Conservation (phyloP, 1,140 invertebrate genomes). For the Lethrus apterus region DNA sequence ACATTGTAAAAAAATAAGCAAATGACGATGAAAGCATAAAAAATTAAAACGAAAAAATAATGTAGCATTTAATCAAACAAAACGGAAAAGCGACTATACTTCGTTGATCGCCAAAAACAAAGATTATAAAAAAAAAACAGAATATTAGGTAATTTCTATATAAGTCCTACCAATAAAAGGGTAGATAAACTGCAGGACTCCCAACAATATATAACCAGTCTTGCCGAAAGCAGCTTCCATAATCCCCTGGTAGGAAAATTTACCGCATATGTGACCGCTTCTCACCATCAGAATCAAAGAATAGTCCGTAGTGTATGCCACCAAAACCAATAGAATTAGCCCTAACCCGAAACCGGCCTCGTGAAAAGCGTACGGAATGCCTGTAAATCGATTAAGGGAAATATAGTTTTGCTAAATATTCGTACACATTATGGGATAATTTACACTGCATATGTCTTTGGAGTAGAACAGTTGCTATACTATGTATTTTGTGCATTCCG, state of each 20-base stretch:
- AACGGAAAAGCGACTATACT: no score
- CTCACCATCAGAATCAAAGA: conserved; percentile 76
- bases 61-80: no score
- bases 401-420: no score
- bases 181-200: conserved; percentile 75
- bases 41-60: conserved; percentile 9
- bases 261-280: conserved; percentile 71
- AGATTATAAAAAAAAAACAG: background rate
- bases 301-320: conserved; percentile 76
- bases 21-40: background rate
- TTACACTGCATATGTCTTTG: no score
- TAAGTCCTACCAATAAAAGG: conserved; percentile 72
- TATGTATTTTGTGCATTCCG: no score
- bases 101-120: no score
- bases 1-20: no score
- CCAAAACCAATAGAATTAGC: conserved; percentile 61
- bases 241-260: conserved; percentile 77
- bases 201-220: conserved; percentile 71
- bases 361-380: conserved; percentile 75
- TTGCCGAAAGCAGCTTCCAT: conserved; percentile 77
- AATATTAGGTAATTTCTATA: background rate
- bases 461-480: no score
- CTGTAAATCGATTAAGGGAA: no score
- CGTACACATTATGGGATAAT: no score
- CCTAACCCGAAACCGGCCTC: conserved; percentile 76